Evolutionary conservation across 2,113 vertebrate genomes (phyloP).

Genomic region (Pseudopipra pipra): DNA sequence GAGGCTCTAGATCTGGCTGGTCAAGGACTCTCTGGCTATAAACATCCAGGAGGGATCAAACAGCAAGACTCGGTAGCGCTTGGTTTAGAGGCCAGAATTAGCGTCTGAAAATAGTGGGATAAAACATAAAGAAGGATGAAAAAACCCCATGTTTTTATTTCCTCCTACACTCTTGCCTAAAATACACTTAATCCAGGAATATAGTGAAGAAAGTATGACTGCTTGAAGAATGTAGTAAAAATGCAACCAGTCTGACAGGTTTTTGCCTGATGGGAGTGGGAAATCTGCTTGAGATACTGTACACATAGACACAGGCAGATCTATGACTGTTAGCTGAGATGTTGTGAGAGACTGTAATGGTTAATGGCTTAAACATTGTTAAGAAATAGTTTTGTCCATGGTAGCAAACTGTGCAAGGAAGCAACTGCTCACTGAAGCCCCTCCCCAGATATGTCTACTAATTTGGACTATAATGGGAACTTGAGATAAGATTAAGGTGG

Average conservation of each 20-base stretch:
- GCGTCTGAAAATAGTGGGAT: neutral
- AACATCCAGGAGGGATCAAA: neutral
- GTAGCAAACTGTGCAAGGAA: no score
- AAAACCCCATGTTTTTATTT: neutral
- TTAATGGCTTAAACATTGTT: no score
- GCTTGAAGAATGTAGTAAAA: neutral
- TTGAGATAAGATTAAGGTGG: neutral
- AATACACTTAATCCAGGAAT: neutral
- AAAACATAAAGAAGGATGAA: neutral
- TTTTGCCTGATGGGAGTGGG: neutral
- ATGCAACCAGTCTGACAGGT: neutral
- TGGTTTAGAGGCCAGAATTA: neutral
- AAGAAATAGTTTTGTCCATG: no score
- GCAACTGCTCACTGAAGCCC: no score
- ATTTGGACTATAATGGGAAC: neutral
- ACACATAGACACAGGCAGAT: neutral
- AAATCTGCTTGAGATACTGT: neutral
- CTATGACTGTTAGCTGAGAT: neutral
- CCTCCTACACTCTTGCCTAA: neutral
- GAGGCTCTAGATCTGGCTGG: neutral
- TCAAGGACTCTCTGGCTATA: neutral
- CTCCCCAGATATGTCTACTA: neutral
- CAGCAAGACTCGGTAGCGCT: accelerated
- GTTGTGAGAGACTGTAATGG: neutral
- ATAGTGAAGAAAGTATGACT: neutral